Evolutionary conservation across 2,113 vertebrate genomes (phyloP).

Genomic region (Actenoides lindsayi): DNA sequence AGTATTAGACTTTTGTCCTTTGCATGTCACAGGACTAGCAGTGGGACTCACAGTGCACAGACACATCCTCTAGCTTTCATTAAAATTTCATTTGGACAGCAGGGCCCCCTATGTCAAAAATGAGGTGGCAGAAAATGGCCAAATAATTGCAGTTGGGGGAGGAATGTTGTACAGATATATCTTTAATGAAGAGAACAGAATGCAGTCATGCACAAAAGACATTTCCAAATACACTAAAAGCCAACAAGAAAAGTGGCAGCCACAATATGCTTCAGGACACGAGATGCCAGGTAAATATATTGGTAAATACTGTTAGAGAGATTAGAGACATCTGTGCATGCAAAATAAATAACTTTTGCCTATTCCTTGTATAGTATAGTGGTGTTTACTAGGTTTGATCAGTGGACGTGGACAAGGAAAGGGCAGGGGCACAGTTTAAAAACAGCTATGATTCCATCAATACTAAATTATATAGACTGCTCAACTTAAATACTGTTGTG

Average conservation of each 20-base stretch:
- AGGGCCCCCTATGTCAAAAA: conserved; percentile 43
- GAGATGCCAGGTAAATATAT: background rate
- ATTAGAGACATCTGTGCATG: background rate
- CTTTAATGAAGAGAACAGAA: conserved; percentile 42
- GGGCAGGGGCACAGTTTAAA: background rate
- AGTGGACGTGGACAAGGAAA: background rate
- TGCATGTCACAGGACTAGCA: background rate
- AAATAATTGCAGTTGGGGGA: conserved; percentile 5
- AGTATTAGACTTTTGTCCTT: conserved; percentile 8
- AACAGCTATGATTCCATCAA: background rate
- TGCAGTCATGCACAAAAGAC: background rate
- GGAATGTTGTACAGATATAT: background rate
- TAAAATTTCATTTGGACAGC: conserved; percentile 65
- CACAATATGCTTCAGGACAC: background rate
- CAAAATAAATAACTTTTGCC: background rate
- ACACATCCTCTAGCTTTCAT: conserved; percentile 13
- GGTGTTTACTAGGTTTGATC: background rate
- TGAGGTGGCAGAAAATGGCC: conserved; percentile 16
- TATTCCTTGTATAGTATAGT: background rate
- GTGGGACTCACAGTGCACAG: background rate
- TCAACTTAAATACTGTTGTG: background rate
- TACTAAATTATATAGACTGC: background rate
- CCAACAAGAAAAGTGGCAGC: conserved; percentile 1
- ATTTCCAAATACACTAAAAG: background rate
- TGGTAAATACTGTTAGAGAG: background rate